Percentiles rank a stretch among this genome's conserved stretches.
Conservation (phyloP, 2,113 vertebrate species). For the Mesocricetus auratus region DNA sequence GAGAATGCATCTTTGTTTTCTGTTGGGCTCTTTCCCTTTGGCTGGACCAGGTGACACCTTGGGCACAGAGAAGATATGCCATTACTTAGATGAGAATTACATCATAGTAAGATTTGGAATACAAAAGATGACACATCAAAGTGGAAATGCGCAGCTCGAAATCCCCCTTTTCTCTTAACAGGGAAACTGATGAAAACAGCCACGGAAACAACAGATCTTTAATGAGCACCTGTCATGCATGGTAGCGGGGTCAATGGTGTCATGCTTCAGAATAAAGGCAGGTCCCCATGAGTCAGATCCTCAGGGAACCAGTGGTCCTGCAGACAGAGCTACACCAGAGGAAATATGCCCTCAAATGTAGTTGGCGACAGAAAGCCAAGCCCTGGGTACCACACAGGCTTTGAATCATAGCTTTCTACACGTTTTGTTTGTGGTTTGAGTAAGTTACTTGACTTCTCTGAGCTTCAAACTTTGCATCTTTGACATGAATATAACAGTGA, state of each 20-base stretch:
- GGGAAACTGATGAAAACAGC: not conserved
- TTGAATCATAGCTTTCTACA: not conserved
- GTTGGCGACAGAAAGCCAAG: not conserved
- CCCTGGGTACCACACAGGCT: not conserved
- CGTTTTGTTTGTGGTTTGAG: not conserved
- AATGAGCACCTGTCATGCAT: not conserved
- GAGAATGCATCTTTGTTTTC: not conserved
- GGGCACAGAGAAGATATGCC: not conserved
- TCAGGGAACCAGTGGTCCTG: not conserved
- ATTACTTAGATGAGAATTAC: slow-evolving; percentile 12
- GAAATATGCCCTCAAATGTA: not conserved
- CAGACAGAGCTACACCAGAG: not conserved
- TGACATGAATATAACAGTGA: not conserved
- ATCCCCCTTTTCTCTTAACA: not conserved
- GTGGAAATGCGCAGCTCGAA: not conserved
- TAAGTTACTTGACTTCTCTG: not conserved
- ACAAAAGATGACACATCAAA: not conserved
- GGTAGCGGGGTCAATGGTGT: rapidly evolving
- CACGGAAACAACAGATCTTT: not conserved
- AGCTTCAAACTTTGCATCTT: not conserved
- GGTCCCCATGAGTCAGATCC: not conserved
- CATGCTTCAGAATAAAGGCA: not conserved
- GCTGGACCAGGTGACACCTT: not conserved
- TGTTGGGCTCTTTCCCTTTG: not conserved
- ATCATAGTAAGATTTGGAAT: not conserved